phyloP scores from a whole-genome alignment of 1,140 invertebrate species.

The Drosophila sproati region DNA sequence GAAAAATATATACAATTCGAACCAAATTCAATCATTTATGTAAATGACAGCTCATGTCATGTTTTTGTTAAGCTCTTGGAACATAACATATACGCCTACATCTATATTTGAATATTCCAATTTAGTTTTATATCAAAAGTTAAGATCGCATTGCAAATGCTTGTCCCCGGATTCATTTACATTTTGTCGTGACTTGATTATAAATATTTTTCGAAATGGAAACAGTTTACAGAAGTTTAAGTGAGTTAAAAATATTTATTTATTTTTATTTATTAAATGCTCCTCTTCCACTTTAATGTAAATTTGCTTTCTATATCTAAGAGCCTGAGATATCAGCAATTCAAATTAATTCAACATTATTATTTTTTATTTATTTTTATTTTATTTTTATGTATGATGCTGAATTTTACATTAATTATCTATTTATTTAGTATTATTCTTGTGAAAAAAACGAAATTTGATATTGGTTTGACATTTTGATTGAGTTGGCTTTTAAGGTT shows the following conservation, averaged over 20 bases:
- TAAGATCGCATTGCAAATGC: not conserved
- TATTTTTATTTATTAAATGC: too few relatives aligned
- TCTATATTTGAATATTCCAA: too few relatives aligned
- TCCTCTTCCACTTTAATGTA: too few relatives aligned
- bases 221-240: not conserved
- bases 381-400: too few relatives aligned
- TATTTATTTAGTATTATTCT: too few relatives aligned
- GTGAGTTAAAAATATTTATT: too few relatives aligned
- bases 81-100: not conserved
- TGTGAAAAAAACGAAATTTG: not conserved
- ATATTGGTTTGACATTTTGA: not conserved
- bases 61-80: not conserved
- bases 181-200: not conserved
- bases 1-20: not conserved
- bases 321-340: too few relatives aligned
- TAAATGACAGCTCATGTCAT: conserved; percentile 2
- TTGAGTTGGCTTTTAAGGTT: not conserved
- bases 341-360: too few relatives aligned
- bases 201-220: not conserved
- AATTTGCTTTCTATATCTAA: too few relatives aligned
- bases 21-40: not conserved
- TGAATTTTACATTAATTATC: too few relatives aligned
- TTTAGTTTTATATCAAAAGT: not conserved
- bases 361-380: too few relatives aligned
- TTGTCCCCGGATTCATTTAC: not conserved